Base-by-base conservation (phyloP, 1,140 invertebrate genomes). In the Drosophila bocki region DNA sequence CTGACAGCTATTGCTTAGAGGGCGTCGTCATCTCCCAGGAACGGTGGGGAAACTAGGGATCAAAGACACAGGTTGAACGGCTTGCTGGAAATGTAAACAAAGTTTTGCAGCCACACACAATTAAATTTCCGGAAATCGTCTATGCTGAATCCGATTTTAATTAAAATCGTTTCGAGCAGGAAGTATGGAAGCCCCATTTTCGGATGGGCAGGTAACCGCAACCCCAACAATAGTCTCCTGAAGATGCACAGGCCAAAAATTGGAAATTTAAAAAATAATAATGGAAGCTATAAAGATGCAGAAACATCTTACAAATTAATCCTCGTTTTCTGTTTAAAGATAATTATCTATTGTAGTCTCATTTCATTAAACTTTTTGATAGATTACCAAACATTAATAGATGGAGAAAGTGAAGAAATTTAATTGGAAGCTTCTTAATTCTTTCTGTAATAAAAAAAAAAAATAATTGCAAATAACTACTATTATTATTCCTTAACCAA, bases 131-230 rank as follows among this genome's bases (percentile, higher is more conserved):
- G 85, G 81, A 88, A 88, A 85, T 82, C 78, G 86, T 90, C 85
- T 74, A 79, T 82, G 60, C 81, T 68, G 75, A 81, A 90, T 88
- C 85, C 85, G 85, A 90, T 90, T 90, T 88, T 88, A 88, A 88
- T 88, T 88, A 88, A 88, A 88, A 88, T 70, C 81, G 80, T 78
- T 84, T 84, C 61, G 54, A 71, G 74, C 61, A 68, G 78, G 74
- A 78, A 83, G 84, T 72, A 88, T 75, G 83, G 84, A 82, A 80
- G 63, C 9, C 32, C 72, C 69, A 72, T 75, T 70, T 80, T 54
- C 39, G 65, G 50, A n/a, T 74, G 72, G 77, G 42, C 75, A 75
- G 62, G 50, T 57, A 75, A 22, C 32, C 48, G 32, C 35, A 39
- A n/a, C 51, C 53, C 22, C 39, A 51, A n/a, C 48, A 53, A 35